Evolutionary conservation across 2,888 invertebrate genomes (phyloP), one percentile per base, ranked within the genome.

Genomic region (Ctenicera cuprea): DNA sequence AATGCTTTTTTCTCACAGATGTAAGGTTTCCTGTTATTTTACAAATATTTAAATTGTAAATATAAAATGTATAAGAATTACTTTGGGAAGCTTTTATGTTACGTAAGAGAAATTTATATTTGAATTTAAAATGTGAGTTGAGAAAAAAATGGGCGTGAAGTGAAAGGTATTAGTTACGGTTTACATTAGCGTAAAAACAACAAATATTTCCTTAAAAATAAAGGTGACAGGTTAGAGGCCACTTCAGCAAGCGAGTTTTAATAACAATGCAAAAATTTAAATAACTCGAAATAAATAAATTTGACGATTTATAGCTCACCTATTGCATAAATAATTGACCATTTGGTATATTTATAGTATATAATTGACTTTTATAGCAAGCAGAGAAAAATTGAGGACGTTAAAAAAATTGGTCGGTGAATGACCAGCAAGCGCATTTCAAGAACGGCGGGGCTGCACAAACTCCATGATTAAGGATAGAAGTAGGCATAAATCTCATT

Each of bases 91-190:
- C n/a, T n/a, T n/a, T n/a, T 14, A 16, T 18, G n/a, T 50, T 50
- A 22, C 1, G 20, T 20, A 50, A 50, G 1, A 50, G 50, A 50
- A 43, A 48, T 9, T n/a, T 48, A 18, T 7, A 11, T 50, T 20
- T 18, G 22, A 18, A 20, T 50, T n/a, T 22, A 45, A 16, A 16
- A 8, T 50, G 22, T 14, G 50, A 12, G 2, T 50, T 22, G 11
- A 50, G 0, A 5, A 11, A 50, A 22, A 50, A 50, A 48, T 48
- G 22, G 8, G 50, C 22, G 22, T 50, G 22, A 22, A 22, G 50
- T 50, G 50, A 50, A 50, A 50, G 50, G 50, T 12, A 50, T 22
- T 12, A 45, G 22, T 50, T 50, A 22, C 50, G 50, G 22, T 18
- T 18, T 48, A 48, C 18, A 48, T 48, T 50, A 22, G 22, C 50